Conservation (phyloP, 1,140 invertebrate species). For the Maniola jurtina region DNA sequence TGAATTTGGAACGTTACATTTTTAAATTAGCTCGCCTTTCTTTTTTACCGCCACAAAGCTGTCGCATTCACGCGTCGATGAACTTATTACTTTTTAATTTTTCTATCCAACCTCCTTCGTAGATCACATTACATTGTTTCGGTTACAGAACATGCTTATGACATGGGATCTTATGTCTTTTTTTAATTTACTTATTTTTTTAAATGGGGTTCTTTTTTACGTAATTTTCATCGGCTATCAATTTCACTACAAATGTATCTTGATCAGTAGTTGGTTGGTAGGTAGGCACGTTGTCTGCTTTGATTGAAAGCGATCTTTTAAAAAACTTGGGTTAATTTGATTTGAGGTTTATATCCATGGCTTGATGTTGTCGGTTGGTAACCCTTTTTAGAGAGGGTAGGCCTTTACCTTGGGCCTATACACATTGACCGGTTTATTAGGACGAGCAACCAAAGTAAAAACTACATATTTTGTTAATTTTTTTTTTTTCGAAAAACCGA, state of each 20-base stretch:
- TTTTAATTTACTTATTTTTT: conserved; percentile 36
- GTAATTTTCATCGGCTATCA: conserved; percentile 35
- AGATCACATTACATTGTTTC: conserved; percentile 52
- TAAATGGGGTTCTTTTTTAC: conserved; percentile 34
- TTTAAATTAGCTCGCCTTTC: conserved; percentile 41
- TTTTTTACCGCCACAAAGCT: conserved; percentile 55
- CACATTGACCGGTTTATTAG: no score
- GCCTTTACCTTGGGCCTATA: not conserved
- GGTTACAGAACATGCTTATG: conserved; percentile 45
- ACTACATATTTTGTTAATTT: no score
- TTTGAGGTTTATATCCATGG: conserved; percentile 21
- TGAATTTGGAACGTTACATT: conserved; percentile 39
- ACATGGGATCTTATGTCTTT: conserved; percentile 44
- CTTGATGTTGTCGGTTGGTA: conserved; percentile 18
- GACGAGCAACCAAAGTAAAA: no score
- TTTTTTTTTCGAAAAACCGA: no score
- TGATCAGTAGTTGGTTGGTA: conserved; percentile 30
- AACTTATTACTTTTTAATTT: conserved; percentile 55
- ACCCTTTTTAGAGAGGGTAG: conserved; percentile 9
- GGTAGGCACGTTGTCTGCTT: conserved; percentile 14
- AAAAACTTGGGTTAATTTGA: conserved; percentile 22
- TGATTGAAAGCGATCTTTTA: conserved; percentile 35
- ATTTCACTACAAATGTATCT: conserved; percentile 35
- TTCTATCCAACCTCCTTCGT: conserved; percentile 34
- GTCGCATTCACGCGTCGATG: conserved; percentile 61